phyloP scores from a whole-genome alignment of 1,140 invertebrate genomes.

The Bombyx mandarina region DNA sequence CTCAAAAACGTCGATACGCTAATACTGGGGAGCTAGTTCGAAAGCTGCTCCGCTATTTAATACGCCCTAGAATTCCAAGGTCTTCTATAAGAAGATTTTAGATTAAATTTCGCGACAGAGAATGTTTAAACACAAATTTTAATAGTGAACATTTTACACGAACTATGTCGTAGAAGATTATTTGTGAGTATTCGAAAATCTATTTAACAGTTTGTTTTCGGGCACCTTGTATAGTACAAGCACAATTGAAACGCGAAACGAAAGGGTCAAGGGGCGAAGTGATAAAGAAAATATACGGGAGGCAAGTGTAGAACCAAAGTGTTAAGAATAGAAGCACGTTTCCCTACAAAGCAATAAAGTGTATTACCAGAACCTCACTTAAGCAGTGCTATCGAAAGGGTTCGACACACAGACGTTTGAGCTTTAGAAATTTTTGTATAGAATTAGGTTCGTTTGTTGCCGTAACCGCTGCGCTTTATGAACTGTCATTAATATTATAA shows the following conservation, averaged over 20 bases:
- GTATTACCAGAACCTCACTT: constrained; percentile 11
- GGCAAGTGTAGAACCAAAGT: constrained; percentile 3
- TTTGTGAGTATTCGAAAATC: too few relatives aligned
- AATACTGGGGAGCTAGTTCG: too few relatives aligned
- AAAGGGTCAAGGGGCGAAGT: constrained; percentile 17
- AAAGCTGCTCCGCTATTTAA: background rate
- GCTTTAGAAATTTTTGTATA: background rate
- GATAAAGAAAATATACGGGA: constrained; percentile 20
- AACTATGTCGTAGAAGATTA: too few relatives aligned
- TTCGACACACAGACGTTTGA: constrained; percentile 4
- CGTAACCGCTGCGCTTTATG: background rate
- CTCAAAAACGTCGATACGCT: too few relatives aligned
- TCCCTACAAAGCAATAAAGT: constrained; percentile 17
- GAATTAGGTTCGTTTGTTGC: constrained; percentile 4
- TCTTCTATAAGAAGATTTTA: too few relatives aligned
- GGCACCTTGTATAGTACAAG: constrained; percentile 9
- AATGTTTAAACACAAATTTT: too few relatives aligned
- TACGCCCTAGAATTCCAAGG: background rate
- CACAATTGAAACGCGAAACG: constrained; percentile 9
- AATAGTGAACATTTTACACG: too few relatives aligned
- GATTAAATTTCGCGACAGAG: too few relatives aligned
- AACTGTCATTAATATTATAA: background rate
- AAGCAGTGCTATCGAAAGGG: constrained; percentile 17
- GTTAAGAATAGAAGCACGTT: constrained; percentile 15
- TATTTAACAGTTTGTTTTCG: too few relatives aligned